Evolutionary conservation across 2,888 invertebrate species (phyloP), one percentile per base, ranked within the genome.

Genomic region (Mesorhabditis belari): DNA sequence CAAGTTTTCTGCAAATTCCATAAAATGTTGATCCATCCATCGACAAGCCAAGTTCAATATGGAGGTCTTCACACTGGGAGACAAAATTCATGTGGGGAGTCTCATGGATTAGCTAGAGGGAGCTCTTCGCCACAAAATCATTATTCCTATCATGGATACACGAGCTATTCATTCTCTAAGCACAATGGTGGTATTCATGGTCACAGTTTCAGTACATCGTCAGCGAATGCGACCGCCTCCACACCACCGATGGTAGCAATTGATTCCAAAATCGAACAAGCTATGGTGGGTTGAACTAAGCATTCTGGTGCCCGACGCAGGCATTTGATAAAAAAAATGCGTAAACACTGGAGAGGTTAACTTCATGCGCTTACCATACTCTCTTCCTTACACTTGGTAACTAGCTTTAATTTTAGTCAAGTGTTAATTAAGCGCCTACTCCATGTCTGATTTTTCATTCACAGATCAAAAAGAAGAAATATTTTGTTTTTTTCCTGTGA

Each of bases 191-290:
- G 44, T 6, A n/a, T 21, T 28, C 9, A 27, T 57, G 35, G 12
- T 49, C n/a, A n/a, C n/a, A n/a, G n/a, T n/a, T n/a, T n/a, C n/a
- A 57, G 57, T 12, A 26, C 49, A 12, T 6, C 44, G 44, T 35
- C 49, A 4, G 21, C 51, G 50, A 49, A 50, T n/a, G 49, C 12
- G 5, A 52, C 56, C 12, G 61, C 56, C 6, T 26, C 35, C 4
- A 35, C 49, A 17, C 19, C 63, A 19, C 51, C 27, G 50, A 55
- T 64, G 59, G 58, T 62, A 6, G 64, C 62, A 0, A 64, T 64
- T 55, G 64, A 64, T 50, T 56, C 50, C 44, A 64, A 64, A 57
- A 64, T 64, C 57, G 64, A 64, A 35, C 64, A 64, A 28, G 64
- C 64, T 0, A 64, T 64, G 64, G 64, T 64, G 2, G 23, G 62